A percentile compares a stretch with the other conserved stretches of the same genome.
Evolutionary conservation across 2,797 vertebrate species (phyloP).

Genomic region (Malurus leucopterus): DNA sequence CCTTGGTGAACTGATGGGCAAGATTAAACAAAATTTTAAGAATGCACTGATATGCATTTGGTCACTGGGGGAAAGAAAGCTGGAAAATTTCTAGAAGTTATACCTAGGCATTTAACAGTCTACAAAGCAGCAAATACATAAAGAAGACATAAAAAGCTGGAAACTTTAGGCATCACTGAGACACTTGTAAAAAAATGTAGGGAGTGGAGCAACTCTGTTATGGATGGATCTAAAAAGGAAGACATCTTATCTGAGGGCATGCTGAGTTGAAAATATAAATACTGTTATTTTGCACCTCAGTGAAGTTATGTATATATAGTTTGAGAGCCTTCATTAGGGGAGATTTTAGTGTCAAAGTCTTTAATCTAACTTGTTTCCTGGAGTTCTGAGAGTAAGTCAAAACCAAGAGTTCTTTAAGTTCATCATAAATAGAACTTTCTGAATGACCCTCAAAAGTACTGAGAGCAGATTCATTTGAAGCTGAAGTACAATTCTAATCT

Average conservation of each 20-base stretch:
- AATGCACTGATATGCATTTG: no score
- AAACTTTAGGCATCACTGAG: not conserved
- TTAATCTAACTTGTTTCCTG: not conserved
- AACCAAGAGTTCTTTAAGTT: not conserved
- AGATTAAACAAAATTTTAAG: no score
- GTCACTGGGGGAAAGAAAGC: no score
- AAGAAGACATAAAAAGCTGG: no score
- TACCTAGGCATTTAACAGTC: no score
- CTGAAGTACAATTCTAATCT: not conserved
- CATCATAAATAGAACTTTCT: not conserved
- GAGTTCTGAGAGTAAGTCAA: not conserved
- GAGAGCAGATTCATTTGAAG: not conserved
- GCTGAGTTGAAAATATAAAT: not conserved
- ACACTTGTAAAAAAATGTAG: not conserved
- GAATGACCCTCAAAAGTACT: not conserved
- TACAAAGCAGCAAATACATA: no score
- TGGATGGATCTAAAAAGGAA: not conserved
- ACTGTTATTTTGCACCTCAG: not conserved
- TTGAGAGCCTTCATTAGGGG: not conserved
- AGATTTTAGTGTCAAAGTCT: not conserved
- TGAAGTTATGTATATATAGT: not conserved
- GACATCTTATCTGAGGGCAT: not conserved
- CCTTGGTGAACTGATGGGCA: no score
- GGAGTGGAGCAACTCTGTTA: not conserved
- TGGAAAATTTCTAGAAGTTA: no score